Evolutionary conservation across 1,140 invertebrate genomes (phyloP).

Genomic region (Fopius arisanus): DNA sequence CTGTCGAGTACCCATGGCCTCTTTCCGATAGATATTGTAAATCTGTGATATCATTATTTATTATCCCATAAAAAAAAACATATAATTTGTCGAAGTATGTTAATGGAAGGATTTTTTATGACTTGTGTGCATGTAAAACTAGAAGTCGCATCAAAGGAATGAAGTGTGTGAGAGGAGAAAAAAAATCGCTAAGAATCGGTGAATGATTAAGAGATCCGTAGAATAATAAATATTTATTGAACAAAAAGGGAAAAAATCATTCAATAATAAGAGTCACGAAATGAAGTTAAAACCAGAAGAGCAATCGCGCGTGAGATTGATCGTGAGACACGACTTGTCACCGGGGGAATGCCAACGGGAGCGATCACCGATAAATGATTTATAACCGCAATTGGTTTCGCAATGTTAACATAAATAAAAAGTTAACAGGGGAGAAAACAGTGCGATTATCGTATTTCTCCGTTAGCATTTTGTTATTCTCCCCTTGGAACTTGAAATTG

Average conservation of each 20-base stretch:
- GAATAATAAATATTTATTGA: background rate
- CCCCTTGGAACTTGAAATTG: background rate
- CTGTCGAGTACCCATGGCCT: too few relatives aligned
- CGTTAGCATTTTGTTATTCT: background rate
- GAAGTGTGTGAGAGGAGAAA: background rate
- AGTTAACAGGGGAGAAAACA: background rate
- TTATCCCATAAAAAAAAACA: too few relatives aligned
- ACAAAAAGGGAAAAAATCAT: background rate
- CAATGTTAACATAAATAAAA: conserved; percentile 15
- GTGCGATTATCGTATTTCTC: background rate
- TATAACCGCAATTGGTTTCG: conserved; percentile 31
- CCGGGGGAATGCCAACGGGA: conserved; percentile 22
- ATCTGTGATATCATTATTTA: too few relatives aligned
- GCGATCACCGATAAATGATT: conserved; percentile 50
- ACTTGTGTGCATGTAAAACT: too few relatives aligned
- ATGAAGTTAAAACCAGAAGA: conserved; percentile 22
- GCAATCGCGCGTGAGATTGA: conserved; percentile 28
- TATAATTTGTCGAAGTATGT: too few relatives aligned
- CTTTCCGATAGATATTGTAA: too few relatives aligned
- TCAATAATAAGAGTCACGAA: background rate
- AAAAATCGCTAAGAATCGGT: background rate
- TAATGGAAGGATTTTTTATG: too few relatives aligned
- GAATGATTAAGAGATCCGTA: background rate
- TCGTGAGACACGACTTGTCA: conserved; percentile 18
- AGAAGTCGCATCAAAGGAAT: background rate